phyloP scores from a whole-genome alignment of 1,140 invertebrate genomes.

The Palaemon carinicauda region DNA sequence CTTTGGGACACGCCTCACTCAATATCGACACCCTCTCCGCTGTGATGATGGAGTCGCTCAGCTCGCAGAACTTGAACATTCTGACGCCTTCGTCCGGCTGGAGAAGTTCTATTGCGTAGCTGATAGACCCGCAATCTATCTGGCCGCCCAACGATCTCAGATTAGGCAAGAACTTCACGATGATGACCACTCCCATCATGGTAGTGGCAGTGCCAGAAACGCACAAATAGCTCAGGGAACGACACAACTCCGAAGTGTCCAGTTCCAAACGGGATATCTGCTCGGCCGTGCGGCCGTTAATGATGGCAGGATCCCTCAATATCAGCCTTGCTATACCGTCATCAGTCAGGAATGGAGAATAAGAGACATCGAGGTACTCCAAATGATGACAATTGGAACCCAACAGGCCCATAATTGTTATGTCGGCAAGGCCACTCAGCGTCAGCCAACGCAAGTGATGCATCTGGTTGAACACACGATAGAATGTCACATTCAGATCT shows the following conservation, averaged over 20 bases:
- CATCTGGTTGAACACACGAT: slow-evolving; percentile 21
- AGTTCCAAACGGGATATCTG: neutral
- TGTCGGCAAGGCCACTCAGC: slow-evolving; percentile 21
- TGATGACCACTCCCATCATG: neutral
- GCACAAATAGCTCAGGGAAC: slow-evolving; percentile 7
- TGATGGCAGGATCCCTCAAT: neutral
- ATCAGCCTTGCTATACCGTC: slow-evolving; percentile 7
- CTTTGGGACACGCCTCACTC: neutral
- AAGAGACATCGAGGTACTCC: neutral
- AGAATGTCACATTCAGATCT: slow-evolving; percentile 29
- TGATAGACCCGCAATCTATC: neutral
- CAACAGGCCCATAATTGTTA: neutral
- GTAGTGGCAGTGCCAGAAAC: neutral
- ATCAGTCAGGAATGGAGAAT: slow-evolving; percentile 1
- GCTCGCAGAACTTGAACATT: neutral
- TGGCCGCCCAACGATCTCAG: slow-evolving; percentile 29
- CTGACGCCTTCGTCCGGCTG: neutral
- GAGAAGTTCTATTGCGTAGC: neutral
- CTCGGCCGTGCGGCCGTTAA: neutral
- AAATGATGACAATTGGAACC: slow-evolving; percentile 21
- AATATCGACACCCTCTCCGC: neutral
- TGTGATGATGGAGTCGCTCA: neutral
- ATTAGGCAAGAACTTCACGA: slow-evolving; percentile 7
- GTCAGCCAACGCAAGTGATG: slow-evolving; percentile 34
- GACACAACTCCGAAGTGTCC: neutral